Evolutionary conservation across 2,888 invertebrate species (phyloP).

Genomic region (Amblyteles armatorius): DNA sequence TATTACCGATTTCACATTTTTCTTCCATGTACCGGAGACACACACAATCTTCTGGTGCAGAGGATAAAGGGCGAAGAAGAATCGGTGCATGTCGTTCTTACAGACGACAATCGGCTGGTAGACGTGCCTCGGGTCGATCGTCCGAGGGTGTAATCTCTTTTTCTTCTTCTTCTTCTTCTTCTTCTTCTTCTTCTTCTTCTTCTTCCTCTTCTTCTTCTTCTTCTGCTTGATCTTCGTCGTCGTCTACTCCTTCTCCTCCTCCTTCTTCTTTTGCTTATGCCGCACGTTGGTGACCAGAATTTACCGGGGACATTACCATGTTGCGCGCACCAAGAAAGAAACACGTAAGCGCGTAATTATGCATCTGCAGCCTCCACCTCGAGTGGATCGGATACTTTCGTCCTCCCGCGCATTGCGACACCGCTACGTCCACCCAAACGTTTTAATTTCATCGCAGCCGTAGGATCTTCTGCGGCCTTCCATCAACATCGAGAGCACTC

Average conservation of each 20-base stretch:
- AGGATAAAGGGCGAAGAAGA: slow-evolving; percentile 39
- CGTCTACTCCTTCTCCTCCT: slow-evolving; percentile 10
- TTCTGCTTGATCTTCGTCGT: not conserved
- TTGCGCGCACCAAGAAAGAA: slow-evolving; percentile 38
- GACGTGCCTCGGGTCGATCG: slow-evolving; percentile 61
- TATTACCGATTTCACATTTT: slow-evolving; percentile 74
- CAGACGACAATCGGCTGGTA: slow-evolving; percentile 63
- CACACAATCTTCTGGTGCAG: slow-evolving; percentile 62
- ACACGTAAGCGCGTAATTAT: slow-evolving; percentile 58
- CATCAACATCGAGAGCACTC: slow-evolving; percentile 31
- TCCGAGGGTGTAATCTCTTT: slow-evolving; percentile 39
- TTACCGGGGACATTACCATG: slow-evolving; percentile 64
- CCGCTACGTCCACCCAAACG: not conserved
- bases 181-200: slow-evolving; percentile 12
- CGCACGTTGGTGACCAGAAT: slow-evolving; percentile 64
- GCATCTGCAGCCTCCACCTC: slow-evolving; percentile 13
- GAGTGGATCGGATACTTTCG: slow-evolving; percentile 51
- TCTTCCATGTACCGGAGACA: slow-evolving; percentile 54
- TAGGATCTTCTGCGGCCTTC: not conserved
- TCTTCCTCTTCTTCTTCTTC: not conserved
- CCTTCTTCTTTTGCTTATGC: not conserved
- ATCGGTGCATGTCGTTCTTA: slow-evolving; percentile 35
- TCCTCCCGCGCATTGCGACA: slow-evolving; percentile 33
- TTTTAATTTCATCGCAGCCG: slow-evolving; percentile 40
- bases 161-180: not conserved